Conservation (phyloP, 1,140 invertebrate species). For the Bombus pyrosoma region DNA sequence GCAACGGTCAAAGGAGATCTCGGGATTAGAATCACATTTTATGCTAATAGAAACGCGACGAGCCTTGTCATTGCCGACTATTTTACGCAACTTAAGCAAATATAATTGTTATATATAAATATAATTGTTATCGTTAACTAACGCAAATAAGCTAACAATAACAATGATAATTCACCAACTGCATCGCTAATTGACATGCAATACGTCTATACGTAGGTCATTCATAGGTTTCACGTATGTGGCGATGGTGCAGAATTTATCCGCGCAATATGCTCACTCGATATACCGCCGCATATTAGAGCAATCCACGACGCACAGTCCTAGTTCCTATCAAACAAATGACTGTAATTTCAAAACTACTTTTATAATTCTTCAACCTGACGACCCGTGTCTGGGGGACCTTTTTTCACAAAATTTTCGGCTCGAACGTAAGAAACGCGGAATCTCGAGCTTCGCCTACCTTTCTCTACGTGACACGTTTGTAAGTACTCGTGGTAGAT, state of each 20-base stretch:
- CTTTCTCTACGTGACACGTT: constrained; percentile 2
- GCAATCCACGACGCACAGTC: not conserved
- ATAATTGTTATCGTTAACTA: too few relatives aligned
- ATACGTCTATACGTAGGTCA: not conserved
- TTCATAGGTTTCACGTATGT: not conserved
- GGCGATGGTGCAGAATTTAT: not conserved
- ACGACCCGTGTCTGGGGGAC: not conserved
- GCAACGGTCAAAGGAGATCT: not conserved
- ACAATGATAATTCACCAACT: constrained; percentile 24
- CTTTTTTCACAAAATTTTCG: not conserved
- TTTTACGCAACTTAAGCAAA: not conserved
- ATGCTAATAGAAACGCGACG: not conserved
- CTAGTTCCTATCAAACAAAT: not conserved
- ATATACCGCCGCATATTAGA: not conserved
- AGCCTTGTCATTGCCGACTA: not conserved
- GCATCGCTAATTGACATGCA: not conserved
- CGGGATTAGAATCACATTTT: constrained; percentile 23
- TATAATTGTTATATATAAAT: too few relatives aligned
- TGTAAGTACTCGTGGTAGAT: not conserved
- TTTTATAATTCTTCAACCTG: not conserved
- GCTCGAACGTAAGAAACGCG: not conserved
- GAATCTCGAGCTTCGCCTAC: not conserved
- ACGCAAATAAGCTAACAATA: constrained; percentile 24
- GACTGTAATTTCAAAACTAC: not conserved
- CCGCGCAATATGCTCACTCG: not conserved